Evolutionary conservation across 1,140 invertebrate genomes (phyloP).

Genomic region (Zaprionus vittiger): DNA sequence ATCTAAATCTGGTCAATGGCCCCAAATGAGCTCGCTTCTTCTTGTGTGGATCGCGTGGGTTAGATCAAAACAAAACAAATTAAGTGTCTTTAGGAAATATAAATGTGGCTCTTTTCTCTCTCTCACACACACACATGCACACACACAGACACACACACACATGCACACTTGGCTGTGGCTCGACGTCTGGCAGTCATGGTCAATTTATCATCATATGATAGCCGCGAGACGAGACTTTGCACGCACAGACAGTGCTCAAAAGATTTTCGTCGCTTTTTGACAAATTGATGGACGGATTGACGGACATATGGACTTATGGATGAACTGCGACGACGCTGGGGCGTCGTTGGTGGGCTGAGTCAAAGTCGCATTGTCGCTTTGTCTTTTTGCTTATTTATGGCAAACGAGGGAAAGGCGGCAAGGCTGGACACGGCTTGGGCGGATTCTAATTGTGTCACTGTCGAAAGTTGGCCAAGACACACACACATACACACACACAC

Average conservation of each 20-base stretch:
- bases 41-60: conserved; percentile 61
- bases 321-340: conserved; percentile 23
- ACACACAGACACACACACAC: not conserved
- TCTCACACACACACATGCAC: not conserved
- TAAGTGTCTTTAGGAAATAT: conserved; percentile 76
- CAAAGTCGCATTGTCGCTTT: conserved; percentile 31
- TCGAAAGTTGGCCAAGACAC: conserved; percentile 58
- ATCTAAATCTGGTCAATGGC: conserved; percentile 67
- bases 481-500: not conserved
- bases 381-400: conserved; percentile 51
- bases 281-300: conserved; percentile 53
- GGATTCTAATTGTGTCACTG: conserved; percentile 71
- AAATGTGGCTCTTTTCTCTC: conserved; percentile 56
- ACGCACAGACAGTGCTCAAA: not conserved
- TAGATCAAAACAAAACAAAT: conserved; percentile 74
- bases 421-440: conserved; percentile 26
- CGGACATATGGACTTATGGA: conserved; percentile 53
- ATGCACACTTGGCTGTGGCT: not conserved
- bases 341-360: conserved; percentile 59
- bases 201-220: conserved; percentile 72
- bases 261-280: conserved; percentile 37
- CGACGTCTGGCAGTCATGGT: conserved; percentile 61
- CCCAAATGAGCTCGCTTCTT: conserved; percentile 30
- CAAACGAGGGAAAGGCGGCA: conserved; percentile 2
- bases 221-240: conserved; percentile 31